These are phyloP conservation scores for Tarsius wallacei DNA, from an alignment of 2,797 vertebrate genomes.

Conservation along the genomic window DNA sequence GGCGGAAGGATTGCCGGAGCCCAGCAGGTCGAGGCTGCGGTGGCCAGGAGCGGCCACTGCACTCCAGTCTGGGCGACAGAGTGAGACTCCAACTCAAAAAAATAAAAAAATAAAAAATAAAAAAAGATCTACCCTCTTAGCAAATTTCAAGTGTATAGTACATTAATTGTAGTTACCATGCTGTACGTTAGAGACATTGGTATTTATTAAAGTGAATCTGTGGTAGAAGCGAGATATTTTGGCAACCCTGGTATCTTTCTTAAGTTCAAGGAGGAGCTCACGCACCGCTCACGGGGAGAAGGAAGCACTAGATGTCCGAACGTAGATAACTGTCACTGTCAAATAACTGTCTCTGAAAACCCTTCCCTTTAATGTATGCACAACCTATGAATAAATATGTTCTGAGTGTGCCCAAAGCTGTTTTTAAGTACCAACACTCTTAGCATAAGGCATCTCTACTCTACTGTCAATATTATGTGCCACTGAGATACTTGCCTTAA, in stretches of 20 bases:
- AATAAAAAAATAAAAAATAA: too few species aligned
- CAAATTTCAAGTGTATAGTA: background rate
- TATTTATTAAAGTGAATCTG: constrained; percentile 18
- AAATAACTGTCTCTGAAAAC: constrained; percentile 21
- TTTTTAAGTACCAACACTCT: background rate
- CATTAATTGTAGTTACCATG: background rate
- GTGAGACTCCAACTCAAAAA: too few species aligned
- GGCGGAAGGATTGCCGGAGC: too few species aligned
- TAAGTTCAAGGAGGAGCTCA: constrained; percentile 15
- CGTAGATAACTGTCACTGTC: constrained; percentile 33
- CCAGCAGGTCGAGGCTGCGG: too few species aligned
- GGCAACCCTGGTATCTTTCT: constrained; percentile 34
- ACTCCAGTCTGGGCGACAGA: too few species aligned
- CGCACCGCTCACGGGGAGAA: constrained; percentile 15
- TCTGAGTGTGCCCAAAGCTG: background rate
- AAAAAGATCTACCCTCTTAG: background rate
- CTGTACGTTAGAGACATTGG: background rate
- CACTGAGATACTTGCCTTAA: background rate
- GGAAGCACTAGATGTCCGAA: constrained; percentile 30
- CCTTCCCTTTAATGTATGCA: constrained; percentile 25
- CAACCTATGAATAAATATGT: background rate
- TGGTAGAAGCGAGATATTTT: background rate
- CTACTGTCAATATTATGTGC: background rate
- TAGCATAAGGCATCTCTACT: background rate
- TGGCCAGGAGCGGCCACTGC: too few species aligned